These are phyloP conservation scores for Polypterus senegalus DNA, from an alignment of 2,113 vertebrate species.

Conservation along the genomic window DNA sequence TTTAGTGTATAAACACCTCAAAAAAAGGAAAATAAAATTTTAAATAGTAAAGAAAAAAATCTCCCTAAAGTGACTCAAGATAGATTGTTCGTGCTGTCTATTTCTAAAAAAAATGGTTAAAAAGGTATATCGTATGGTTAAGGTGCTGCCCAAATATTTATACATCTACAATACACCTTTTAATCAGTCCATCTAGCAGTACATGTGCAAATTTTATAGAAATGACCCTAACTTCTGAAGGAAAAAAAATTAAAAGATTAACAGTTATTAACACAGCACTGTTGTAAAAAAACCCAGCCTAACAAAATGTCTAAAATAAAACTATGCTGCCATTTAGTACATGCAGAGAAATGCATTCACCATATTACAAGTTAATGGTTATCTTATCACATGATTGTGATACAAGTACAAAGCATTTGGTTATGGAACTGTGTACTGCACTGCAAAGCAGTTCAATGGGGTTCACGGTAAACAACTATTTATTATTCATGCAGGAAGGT, in stretches of 20 bases:
- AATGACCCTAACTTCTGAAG: slow-evolving; percentile 79
- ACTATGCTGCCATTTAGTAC: slow-evolving; percentile 87
- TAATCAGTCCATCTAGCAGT: slow-evolving; percentile 70
- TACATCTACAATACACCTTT: slow-evolving; percentile 69
- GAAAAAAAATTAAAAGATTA: slow-evolving; percentile 72
- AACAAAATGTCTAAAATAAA: slow-evolving; percentile 86
- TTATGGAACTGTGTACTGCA: slow-evolving; percentile 63
- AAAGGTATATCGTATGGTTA: slow-evolving; percentile 73
- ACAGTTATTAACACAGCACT: slow-evolving; percentile 81
- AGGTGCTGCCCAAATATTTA: slow-evolving; percentile 69
- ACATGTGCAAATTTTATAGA: slow-evolving; percentile 89
- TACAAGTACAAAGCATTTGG: slow-evolving; percentile 27
- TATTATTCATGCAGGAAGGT: slow-evolving; percentile 59
- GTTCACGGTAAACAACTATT: slow-evolving; percentile 48
- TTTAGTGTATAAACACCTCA: slow-evolving; percentile 60
- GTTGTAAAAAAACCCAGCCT: slow-evolving; percentile 87
- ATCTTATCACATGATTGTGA: slow-evolving; percentile 52
- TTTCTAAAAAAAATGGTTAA: slow-evolving; percentile 75
- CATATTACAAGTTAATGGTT: slow-evolving; percentile 50
- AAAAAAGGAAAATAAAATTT: slow-evolving; percentile 61
- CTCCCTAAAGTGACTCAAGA: slow-evolving; percentile 83
- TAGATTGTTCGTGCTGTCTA: slow-evolving; percentile 79
- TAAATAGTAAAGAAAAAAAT: slow-evolving; percentile 70
- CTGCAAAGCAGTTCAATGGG: slow-evolving; percentile 69
- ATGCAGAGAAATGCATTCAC: slow-evolving; percentile 79